Evolutionary conservation across 2,888 invertebrate genomes (phyloP), one percentile per base, ranked within the genome.

Genomic region (Harpalus rufipes): DNA sequence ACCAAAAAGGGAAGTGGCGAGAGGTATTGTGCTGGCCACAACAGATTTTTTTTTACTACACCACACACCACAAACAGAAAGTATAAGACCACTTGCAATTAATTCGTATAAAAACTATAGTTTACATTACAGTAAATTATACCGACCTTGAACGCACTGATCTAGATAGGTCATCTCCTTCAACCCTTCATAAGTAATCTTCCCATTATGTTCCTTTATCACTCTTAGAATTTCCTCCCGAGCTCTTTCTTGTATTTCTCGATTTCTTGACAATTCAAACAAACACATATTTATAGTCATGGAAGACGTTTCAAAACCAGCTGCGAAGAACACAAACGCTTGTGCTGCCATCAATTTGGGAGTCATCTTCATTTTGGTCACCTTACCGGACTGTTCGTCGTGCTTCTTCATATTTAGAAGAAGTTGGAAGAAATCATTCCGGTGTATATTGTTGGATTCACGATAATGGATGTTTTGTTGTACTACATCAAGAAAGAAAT

Each of bases 241-340:
- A 18, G 81, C 39, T 58, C 74, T 86, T 41, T 86, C 81, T 65
- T 86, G 86, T n/a, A 86, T 81, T 1, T 81, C 41, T 1, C 32
- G 21, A 78, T 86, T 72, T 12, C 72, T 80, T 18, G 80, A 39
- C 72, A 85, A 78, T 74, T 85, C 85, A 61, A 72, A 84, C 61
- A 86, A 56, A 59, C 86, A 86, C 21, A 84, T 81, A 41, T 76
- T 81, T 18, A 84, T 81, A 12, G 84, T 86, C 56, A 81, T 86
- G 14, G 86, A 81, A 32, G 86, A 86, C 21, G 86, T 86, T 76
- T 86, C 86, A 81, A 84, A 86, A 12, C 86, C 86, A 81, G 86
- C 86, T 21, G 81, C 84, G 58, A 81, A 86, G 74, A 86, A 86
- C 14, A 86, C 86, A 81, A 81, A 86, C 7, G 84, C 78, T 59